A percentile compares a stretch with the other conserved stretches of the same genome.
Evolutionary conservation across 2,888 invertebrate species (phyloP).

Genomic region (Pollenia amentaria): DNA sequence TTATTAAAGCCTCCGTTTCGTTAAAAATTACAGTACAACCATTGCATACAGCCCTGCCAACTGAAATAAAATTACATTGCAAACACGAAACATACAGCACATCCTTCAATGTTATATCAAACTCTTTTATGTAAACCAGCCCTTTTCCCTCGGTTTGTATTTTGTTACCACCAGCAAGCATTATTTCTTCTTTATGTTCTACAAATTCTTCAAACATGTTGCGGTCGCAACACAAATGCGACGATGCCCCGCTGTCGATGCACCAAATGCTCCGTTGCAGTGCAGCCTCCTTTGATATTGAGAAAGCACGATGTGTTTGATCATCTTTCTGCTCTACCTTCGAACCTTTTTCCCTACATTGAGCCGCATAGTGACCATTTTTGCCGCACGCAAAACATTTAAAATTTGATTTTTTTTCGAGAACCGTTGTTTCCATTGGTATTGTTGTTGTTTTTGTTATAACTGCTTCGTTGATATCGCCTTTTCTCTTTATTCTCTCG

Average conservation of each 20-base stretch:
- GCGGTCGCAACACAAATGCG: too few species aligned
- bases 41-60: conserved; percentile 21
- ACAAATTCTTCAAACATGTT: conserved; percentile 29
- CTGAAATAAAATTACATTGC: conserved; percentile 26
- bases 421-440: neutral
- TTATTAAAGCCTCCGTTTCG: neutral
- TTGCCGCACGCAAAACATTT: conserved; percentile 60
- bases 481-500: conserved; percentile 20
- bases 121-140: conserved; percentile 21
- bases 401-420: conserved; percentile 25
- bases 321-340: too few species aligned
- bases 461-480: neutral
- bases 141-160: conserved; percentile 29
- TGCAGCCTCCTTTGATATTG: conserved; percentile 4
- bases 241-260: conserved; percentile 30
- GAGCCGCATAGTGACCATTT: conserved; percentile 60
- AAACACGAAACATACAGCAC: conserved; percentile 28
- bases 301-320: too few species aligned
- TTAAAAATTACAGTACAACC: conserved; percentile 8
- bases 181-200: conserved; percentile 18
- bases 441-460: conserved; percentile 10
- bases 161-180: conserved; percentile 21
- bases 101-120: conserved; percentile 16
- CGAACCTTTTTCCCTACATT: conserved; percentile 59
- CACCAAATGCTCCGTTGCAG: conserved; percentile 16